Base-by-base conservation (phyloP, 1,140 invertebrate species). In the Sminthurides bifidus region DNA sequence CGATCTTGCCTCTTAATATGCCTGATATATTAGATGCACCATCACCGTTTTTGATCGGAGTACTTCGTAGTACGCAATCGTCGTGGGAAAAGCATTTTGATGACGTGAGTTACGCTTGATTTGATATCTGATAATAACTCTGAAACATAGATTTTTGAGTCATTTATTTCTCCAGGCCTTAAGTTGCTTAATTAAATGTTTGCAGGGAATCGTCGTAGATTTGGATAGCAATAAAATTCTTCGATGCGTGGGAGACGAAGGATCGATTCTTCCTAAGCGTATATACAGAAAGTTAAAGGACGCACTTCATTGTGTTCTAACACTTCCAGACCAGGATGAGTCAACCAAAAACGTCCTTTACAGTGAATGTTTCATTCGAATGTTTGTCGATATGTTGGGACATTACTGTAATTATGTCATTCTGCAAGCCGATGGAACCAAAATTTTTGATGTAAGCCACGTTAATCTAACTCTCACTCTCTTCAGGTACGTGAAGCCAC, bases 1-100 rank as follows among this genome's bases (percentile, higher is more conserved):
- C 84, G 2, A 75, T 82, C 38, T 71, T 88, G n/a, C 84, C 86
- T 0, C 65, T 75, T 5, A 74, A 76, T 49, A 77, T 87, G 63
- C 72, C 80, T 57, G 84, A 85, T 55, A 76, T 87, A 23, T 71
- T 82, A 23, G 78, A 82, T 60, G 79, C 83, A 2, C 85, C 85
- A 2, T 79, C 83, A 33, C 86, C 86, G 0, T 81, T 81, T 54
- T 72, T 89, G 0, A 78, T 85, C 48, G 85, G 85, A 1, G 73
- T 85, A 58, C 69, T 85, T 6, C 72, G 73, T 46, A 67, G 69
- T 8, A 64, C 68, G 74, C 64, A 72, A 63, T 59, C 45, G 51
- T 33, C 57, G 44, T 59, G 58, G 65, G 66, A 59, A 46, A 40
- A 67, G 69, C 65, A 52, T 50, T 68, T 73, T 41, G 70, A 75